Conservation (phyloP, 2,888 invertebrate species). For the Stenichneumon culpator region DNA sequence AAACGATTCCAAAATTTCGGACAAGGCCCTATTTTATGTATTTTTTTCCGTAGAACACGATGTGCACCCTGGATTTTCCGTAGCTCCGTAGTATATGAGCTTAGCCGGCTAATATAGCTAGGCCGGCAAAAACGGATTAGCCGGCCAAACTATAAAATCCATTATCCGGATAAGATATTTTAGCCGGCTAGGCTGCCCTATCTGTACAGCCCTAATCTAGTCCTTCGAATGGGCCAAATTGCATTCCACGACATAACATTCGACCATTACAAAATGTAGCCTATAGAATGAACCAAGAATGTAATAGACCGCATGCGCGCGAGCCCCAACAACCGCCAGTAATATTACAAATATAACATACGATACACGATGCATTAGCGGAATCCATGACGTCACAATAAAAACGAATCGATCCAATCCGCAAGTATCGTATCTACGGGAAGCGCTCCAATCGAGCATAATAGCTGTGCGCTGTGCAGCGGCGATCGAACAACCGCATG, state of each 20-base stretch:
- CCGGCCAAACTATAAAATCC: no score
- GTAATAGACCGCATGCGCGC: neutral
- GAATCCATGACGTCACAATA: neutral
- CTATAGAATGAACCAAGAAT: neutral
- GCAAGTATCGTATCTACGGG: neutral
- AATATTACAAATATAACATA: neutral
- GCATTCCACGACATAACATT: neutral
- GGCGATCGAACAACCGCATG: neutral
- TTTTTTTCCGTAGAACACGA: no score
- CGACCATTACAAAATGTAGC: neutral
- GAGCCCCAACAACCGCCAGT: neutral
- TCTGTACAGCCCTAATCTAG: no score
- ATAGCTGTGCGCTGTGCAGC: neutral
- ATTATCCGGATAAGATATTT: no score
- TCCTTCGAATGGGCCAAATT: no score
- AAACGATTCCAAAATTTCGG: no score
- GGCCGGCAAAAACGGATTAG: no score
- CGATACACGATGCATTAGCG: neutral
- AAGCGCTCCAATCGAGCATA: neutral
- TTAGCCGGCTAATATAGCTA: no score
- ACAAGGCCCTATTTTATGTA: no score
- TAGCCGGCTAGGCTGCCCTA: no score
- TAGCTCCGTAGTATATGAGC: no score
- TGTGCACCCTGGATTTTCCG: no score
- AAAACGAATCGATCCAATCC: neutral